Conservation (phyloP, 2,113 vertebrate genomes). For the Saguinus imperator region DNA sequence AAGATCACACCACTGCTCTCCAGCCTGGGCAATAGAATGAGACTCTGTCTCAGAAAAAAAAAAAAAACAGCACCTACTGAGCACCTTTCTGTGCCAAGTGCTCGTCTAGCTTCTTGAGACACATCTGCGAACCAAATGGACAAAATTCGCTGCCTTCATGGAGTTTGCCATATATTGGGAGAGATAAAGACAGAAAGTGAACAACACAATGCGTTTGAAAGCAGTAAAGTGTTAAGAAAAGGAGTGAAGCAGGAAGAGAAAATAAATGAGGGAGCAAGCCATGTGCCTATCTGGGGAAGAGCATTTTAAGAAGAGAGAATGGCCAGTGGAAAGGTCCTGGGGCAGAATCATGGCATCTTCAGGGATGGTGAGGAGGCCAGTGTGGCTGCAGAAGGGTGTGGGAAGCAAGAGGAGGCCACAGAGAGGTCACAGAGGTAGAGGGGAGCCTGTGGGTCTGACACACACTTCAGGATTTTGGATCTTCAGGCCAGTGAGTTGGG, state of each 20-base stretch:
- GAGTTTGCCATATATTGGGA: rapidly evolving
- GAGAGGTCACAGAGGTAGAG: neutral
- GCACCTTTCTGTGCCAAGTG: neutral
- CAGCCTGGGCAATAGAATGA: no score
- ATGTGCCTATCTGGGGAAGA: neutral
- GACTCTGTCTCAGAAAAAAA: no score
- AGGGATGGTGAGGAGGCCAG: no score
- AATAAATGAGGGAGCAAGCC: neutral
- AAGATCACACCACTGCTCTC: no score
- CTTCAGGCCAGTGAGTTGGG: neutral
- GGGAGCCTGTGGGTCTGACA: no score
- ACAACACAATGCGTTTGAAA: rapidly evolving
- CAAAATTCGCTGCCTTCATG: no score
- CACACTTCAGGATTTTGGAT: neutral
- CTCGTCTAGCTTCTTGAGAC: neutral
- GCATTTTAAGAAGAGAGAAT: no score
- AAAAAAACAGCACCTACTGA: no score
- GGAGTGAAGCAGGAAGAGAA: neutral
- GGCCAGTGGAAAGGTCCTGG: no score
- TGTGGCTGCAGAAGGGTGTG: neutral
- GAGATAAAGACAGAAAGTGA: neutral
- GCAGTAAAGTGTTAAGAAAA: neutral
- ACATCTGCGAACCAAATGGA: neutral
- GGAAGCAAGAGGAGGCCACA: no score
- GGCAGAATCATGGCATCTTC: neutral